Evolutionary conservation across 2,113 vertebrate species (phyloP).

Genomic region (Australoheros scitulus): DNA sequence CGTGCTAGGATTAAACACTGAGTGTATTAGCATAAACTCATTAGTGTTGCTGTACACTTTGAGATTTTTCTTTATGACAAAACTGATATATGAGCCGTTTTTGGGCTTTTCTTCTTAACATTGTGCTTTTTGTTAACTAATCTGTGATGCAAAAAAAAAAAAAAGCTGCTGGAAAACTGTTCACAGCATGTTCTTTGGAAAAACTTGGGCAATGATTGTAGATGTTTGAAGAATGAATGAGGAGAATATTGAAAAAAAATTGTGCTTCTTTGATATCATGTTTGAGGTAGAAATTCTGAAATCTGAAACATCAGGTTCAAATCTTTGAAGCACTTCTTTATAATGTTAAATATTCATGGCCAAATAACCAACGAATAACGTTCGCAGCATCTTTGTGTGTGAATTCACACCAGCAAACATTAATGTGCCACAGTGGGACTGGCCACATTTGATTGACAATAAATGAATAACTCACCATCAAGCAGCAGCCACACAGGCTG

Average conservation of each 20-base stretch:
- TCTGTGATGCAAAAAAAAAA: not conserved
- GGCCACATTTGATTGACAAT: not conserved
- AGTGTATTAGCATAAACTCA: not conserved
- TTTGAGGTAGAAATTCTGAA: not conserved
- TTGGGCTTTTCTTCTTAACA: not conserved
- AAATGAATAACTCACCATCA: not conserved
- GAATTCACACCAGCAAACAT: rapidly evolving
- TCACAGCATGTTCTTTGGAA: not conserved
- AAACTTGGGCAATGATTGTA: not conserved
- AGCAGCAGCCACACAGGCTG: not conserved
- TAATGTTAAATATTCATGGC: not conserved
- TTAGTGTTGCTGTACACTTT: not conserved
- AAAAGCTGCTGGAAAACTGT: not conserved
- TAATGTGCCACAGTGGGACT: rapidly evolving
- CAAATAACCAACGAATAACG: not conserved
- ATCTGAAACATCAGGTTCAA: not conserved
- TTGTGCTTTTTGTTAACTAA: not conserved
- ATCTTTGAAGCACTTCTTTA: not conserved
- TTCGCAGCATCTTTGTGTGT: not conserved
- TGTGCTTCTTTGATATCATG: not conserved
- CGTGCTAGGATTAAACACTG: not conserved
- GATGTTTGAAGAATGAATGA: not conserved
- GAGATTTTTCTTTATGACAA: slow-evolving; percentile 3
- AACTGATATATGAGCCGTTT: not conserved
- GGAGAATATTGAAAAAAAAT: too few relatives aligned